Base-by-base conservation (phyloP, 2,797 vertebrate genomes). In the Lutra lutra region DNA sequence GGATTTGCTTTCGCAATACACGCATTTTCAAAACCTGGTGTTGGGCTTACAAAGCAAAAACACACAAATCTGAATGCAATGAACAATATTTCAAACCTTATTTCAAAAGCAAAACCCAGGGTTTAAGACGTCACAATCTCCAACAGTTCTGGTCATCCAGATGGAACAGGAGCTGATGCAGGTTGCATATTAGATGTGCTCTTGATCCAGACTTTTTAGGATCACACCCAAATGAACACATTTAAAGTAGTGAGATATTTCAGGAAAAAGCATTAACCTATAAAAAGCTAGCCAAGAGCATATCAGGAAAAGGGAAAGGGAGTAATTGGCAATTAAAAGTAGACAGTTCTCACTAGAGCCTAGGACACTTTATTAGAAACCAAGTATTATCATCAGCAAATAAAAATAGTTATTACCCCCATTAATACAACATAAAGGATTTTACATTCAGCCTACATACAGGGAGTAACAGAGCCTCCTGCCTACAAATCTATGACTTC, bases 281-380 rank as follows among this genome's bases (percentile, higher is more conserved):
- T 66, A 91, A 96, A 97, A 96, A 95, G 64, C 94, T 97, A 94
- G 94, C 93, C 95, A 97, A 94, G 91, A 94, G 60, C 80, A 21
- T 88, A 95, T 84, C 54, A 88, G 73, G 83, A 82, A 97, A 89
- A 80, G 66, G 95, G 40, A 96, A 96, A 93, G 86, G 75, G 86
- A 98, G 83, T 86, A 77, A 75, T 92, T 97, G 97, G 97, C 89
- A 98, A 98, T 97, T 98, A 96, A 96, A 97, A 97, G 86, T 96
- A 96, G 89, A 97, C 96, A 97, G 94, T 95, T 95, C 95, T 98
- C 86, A 96, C 98, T 98, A 97, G 90, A 97, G 95, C 96, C 97
- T 98, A 96, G 86, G 96, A 95, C 32, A 98, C 73, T 98, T 98
- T 98, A 98, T 98, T 98, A 98, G 92, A 98, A 98, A 97, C 95